A percentile compares a stretch with the other conserved stretches of the same genome.
Conservation (phyloP, 2,113 vertebrate species). For the Strix aluco region DNA sequence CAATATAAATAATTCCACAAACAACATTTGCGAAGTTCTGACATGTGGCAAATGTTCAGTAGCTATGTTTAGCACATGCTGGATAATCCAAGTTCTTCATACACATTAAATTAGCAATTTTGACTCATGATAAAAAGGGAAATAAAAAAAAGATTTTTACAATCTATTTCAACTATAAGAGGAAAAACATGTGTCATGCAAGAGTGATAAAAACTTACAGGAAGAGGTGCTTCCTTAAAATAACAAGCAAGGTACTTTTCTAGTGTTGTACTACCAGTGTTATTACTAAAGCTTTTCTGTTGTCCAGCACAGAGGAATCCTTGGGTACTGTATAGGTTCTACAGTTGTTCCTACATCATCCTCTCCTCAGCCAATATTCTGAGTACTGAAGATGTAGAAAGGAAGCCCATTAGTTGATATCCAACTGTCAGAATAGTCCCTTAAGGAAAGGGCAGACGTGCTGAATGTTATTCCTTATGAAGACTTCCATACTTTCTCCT, state of each 20-base stretch:
- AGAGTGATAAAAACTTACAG: neutral
- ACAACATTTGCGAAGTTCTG: constrained; percentile 58
- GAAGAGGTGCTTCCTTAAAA: neutral
- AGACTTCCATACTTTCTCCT: neutral
- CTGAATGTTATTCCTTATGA: neutral
- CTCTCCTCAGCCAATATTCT: neutral
- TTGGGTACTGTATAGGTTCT: neutral
- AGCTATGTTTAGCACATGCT: constrained; percentile 51
- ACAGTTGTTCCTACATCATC: neutral
- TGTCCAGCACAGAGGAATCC: neutral
- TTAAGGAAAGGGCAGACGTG: neutral
- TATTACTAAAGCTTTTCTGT: neutral
- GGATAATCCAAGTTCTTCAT: constrained; percentile 45
- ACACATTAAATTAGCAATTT: constrained; percentile 54
- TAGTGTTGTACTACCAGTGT: neutral
- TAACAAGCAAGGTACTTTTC: neutral
- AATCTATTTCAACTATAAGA: neutral
- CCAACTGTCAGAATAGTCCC: neutral
- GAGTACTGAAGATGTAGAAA: neutral
- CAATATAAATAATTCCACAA: constrained; percentile 64
- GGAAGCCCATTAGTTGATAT: neutral
- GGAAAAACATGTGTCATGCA: neutral
- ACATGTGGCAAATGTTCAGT: constrained; percentile 44
- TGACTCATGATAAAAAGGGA: constrained; percentile 31
- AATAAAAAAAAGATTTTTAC: neutral